Percentiles rank a stretch among this genome's conserved stretches.
Evolutionary conservation across 2,888 invertebrate genomes (phyloP).

Genomic region (Pollenia angustigena): DNA sequence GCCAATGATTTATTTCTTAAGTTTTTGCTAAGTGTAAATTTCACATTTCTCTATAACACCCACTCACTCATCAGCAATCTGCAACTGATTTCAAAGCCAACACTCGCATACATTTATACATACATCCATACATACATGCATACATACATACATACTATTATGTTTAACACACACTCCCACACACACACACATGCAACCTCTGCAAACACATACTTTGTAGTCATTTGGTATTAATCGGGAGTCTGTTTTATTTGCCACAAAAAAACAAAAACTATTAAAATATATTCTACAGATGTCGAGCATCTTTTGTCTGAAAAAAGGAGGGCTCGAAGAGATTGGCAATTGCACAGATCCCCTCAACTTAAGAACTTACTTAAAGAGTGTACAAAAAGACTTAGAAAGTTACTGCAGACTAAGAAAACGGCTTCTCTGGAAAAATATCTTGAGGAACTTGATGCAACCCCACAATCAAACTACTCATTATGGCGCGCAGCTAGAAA

Average conservation of each 20-base stretch:
- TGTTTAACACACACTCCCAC: background rate
- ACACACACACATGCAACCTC: background rate
- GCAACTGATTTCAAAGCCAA: constrained; percentile 49
- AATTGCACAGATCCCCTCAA: too few species aligned
- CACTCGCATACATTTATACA: constrained; percentile 4
- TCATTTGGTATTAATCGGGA: constrained; percentile 71
- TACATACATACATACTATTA: background rate
- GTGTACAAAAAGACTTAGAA: too few species aligned
- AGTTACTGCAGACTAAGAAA: too few species aligned
- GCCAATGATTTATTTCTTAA: background rate
- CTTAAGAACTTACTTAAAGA: too few species aligned
- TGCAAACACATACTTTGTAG: constrained; percentile 61
- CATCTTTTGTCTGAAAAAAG: too few species aligned
- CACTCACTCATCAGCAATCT: constrained; percentile 6
- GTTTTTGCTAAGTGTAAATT: constrained; percentile 27
- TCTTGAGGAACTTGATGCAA: too few species aligned
- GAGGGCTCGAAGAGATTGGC: too few species aligned
- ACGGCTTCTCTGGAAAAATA: too few species aligned
- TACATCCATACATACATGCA: background rate
- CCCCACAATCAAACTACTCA: too few species aligned
- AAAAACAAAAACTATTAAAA: too few species aligned
- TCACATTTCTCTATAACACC: background rate
- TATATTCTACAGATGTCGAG: too few species aligned
- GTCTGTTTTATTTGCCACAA: constrained; percentile 76
- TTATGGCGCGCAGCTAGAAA: too few species aligned